phyloP scores from a whole-genome alignment of 1,140 invertebrate species.

The Pachypsylla venusta region DNA sequence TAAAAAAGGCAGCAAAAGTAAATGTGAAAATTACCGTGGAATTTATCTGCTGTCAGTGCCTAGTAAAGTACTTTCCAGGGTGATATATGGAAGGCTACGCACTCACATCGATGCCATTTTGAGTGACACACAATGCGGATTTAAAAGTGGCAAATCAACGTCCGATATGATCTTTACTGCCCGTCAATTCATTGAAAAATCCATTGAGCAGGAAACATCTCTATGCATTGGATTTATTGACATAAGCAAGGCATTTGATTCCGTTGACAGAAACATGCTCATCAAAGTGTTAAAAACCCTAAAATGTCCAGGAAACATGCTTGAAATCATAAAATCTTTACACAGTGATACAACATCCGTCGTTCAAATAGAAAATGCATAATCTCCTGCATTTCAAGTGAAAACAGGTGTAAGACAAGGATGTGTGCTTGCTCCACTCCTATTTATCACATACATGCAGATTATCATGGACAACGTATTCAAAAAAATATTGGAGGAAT shows the following conservation, averaged over 20 bases:
- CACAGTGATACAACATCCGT: not conserved
- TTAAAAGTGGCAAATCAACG: not conserved
- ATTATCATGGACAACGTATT: not conserved
- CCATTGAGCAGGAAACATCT: not conserved
- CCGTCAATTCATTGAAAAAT: not conserved
- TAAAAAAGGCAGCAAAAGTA: constrained; percentile 23
- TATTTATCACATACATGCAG: not conserved
- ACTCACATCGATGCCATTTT: not conserved
- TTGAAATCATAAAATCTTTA: not conserved
- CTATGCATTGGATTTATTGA: not conserved
- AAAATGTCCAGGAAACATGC: not conserved
- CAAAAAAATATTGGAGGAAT: not conserved
- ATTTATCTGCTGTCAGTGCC: constrained; percentile 15
- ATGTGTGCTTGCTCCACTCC: not conserved
- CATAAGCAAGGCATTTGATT: not conserved
- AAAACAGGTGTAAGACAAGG: not conserved
- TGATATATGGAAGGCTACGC: constrained; percentile 8
- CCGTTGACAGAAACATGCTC: not conserved
- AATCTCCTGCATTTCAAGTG: not conserved
- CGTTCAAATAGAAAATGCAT: not conserved
- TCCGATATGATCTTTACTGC: not conserved
- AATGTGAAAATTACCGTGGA: constrained; percentile 24
- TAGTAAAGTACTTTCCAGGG: constrained; percentile 20
- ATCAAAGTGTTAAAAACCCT: not conserved
- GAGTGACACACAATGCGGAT: not conserved